Conservation (phyloP, 1,140 invertebrate genomes). For the Musca vetustissima region DNA sequence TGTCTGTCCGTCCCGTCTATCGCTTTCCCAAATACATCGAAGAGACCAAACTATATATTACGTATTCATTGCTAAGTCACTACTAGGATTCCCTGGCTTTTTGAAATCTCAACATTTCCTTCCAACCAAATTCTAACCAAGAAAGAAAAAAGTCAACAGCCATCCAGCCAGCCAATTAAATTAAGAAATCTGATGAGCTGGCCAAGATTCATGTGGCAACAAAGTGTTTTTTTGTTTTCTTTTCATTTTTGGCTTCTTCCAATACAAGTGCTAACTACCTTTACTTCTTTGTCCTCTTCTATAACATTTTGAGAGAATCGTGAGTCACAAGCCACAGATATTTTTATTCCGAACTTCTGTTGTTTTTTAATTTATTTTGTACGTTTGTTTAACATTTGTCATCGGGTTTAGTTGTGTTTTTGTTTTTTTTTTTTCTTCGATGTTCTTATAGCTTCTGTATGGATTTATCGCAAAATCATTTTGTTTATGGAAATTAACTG, state of each 20-base stretch:
- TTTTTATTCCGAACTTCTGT: not conserved
- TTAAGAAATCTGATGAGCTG: slow-evolving; percentile 25
- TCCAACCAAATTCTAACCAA: slow-evolving; percentile 3
- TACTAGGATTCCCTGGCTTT: not conserved
- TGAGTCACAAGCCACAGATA: slow-evolving; percentile 29
- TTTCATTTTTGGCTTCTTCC: not conserved
- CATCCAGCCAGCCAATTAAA: slow-evolving; percentile 10
- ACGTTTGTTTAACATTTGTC: slow-evolving; percentile 15
- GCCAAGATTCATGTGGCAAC: slow-evolving; percentile 32
- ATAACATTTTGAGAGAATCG: not conserved
- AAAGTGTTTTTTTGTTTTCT: slow-evolving; percentile 41
- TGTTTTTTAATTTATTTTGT: slow-evolving; percentile 10
- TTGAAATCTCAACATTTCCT: not conserved
- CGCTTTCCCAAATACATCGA: no score
- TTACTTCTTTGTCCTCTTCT: no score
- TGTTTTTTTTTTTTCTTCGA: no score
- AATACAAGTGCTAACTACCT: not conserved
- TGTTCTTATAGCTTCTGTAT: not conserved
- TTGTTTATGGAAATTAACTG: slow-evolving; percentile 6
- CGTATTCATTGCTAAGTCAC: no score
- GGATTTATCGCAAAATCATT: slow-evolving; percentile 2
- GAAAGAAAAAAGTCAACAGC: no score
- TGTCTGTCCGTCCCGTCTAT: no score
- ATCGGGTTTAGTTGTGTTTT: not conserved
- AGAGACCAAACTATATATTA: no score